Evolutionary conservation across 1,140 invertebrate species (phyloP), one percentile per base, ranked within the genome.

Genomic region (Drosophila rhopaloa): DNA sequence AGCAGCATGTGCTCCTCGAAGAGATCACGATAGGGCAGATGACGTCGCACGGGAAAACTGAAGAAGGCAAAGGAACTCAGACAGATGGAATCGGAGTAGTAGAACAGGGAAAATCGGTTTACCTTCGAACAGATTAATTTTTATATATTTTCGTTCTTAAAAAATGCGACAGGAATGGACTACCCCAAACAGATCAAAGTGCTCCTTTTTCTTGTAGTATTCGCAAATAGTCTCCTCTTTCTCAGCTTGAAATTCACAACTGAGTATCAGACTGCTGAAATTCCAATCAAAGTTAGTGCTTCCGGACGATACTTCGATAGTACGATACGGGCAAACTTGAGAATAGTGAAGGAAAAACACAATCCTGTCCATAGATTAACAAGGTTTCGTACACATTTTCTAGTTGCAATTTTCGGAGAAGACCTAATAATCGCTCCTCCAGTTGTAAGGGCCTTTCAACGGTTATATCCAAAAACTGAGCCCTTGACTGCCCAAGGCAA

Each of bases 1-100:
- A 8, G 19, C 38, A 50, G 53, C 8, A 81, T 57, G 16, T 89
- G 81, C 24, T 62, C 48, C 13, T 89, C 75, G 50, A 89, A 71
- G 48, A 84, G 48, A 7, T 76, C 50, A 0, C 81, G 70, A 41
- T 85, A 90, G n/a, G 84, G 85, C 53, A 90, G 37, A 13, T 51
- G 13, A 0, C 37, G 48, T 3, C 85, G 56, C 0, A 90, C 0
- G 0, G 78, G 81, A 5, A 89, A 7, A 10, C 24, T 51, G 5
- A 81, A 13, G 0, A 67, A 37, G 1, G 54, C 9, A 6, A 73
- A 50, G 1, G 43, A 51, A 5, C 51, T 44, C 0, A 89, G 14
- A 27, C 81, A 90, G 11, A 89, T 40, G 19, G 65, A 62, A 0
- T 81, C 40, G 0, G 77, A 56, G 41, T 70, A 89, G 35, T 76